Conservation (phyloP, 2,113 vertebrate genomes). For the Salvelinus namaycush region DNA sequence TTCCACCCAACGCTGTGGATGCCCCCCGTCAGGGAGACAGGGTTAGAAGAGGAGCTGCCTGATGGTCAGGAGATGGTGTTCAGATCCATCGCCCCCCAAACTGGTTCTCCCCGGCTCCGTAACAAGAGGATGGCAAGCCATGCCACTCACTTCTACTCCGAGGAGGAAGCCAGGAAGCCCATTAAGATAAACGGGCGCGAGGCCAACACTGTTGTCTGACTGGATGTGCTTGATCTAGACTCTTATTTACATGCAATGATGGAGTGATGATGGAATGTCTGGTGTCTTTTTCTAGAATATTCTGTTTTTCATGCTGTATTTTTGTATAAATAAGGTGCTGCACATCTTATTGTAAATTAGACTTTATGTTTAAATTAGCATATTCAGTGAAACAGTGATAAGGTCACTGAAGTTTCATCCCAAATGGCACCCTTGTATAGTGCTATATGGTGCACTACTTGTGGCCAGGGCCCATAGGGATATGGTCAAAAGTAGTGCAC, state of each 20-base stretch:
- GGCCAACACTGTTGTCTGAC: constrained; percentile 12
- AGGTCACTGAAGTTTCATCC: too few species aligned
- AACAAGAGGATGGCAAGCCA: constrained; percentile 73
- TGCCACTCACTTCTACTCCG: constrained; percentile 60
- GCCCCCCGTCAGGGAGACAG: constrained; percentile 16
- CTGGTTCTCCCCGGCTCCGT: constrained; percentile 19
- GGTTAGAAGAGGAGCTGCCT: constrained; percentile 48
- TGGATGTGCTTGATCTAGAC: background rate
- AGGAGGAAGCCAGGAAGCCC: background rate
- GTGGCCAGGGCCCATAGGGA: too few species aligned
- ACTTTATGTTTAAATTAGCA: too few species aligned
- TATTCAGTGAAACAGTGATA: too few species aligned
- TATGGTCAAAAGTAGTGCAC: too few species aligned
- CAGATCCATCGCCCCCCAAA: constrained; percentile 43
- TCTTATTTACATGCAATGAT: background rate
- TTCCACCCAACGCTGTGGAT: constrained; percentile 79
- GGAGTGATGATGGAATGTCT: background rate
- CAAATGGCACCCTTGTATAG: too few species aligned
- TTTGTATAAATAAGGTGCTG: too few species aligned
- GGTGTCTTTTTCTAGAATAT: background rate
- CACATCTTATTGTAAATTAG: too few species aligned
- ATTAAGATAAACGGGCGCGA: background rate
- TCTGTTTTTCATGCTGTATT: background rate
- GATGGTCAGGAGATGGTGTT: constrained; percentile 48
- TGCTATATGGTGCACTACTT: too few species aligned